Percentiles rank a stretch among this genome's conserved stretches.
phyloP scores from a whole-genome alignment of 2,113 vertebrate species.

The Microcebus griseorufus region DNA sequence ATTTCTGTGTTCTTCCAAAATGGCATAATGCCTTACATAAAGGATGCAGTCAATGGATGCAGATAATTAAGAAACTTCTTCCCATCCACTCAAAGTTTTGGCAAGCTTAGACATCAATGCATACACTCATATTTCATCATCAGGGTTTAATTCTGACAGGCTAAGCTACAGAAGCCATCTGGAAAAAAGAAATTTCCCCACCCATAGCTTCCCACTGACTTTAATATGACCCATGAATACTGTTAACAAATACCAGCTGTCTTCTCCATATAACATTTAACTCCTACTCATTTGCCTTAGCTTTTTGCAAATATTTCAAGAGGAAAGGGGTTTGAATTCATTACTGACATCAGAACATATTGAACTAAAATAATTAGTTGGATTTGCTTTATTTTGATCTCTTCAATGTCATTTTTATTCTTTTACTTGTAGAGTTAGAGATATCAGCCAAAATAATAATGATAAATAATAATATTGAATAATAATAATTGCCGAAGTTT shows the following conservation, averaged over 20 bases:
- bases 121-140: slow-evolving; percentile 22
- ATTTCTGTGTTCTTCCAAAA: not conserved
- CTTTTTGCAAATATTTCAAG: not conserved
- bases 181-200: slow-evolving; percentile 59
- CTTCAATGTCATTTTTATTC: not conserved
- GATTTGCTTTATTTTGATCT: slow-evolving; percentile 30
- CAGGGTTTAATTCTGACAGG: slow-evolving; percentile 62
- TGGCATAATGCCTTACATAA: not conserved
- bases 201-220: slow-evolving; percentile 49
- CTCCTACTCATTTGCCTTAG: slow-evolving; percentile 20
- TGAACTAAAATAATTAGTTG: slow-evolving; percentile 7
- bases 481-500: not conserved
- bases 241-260: slow-evolving; percentile 70
- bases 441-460: not conserved
- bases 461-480: not conserved
- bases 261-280: slow-evolving; percentile 40
- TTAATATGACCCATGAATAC: slow-evolving; percentile 62
- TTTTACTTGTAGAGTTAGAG: not conserved
- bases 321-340: not conserved
- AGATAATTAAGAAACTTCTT: not conserved
- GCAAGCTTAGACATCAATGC: not conserved
- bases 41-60: not conserved
- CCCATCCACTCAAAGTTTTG: not conserved
- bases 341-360: not conserved
- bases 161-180: slow-evolving; percentile 67